Evolutionary conservation across 92 coral and sea anemone species (phyloP).

Genomic region (Phymanthus crucifer): DNA sequence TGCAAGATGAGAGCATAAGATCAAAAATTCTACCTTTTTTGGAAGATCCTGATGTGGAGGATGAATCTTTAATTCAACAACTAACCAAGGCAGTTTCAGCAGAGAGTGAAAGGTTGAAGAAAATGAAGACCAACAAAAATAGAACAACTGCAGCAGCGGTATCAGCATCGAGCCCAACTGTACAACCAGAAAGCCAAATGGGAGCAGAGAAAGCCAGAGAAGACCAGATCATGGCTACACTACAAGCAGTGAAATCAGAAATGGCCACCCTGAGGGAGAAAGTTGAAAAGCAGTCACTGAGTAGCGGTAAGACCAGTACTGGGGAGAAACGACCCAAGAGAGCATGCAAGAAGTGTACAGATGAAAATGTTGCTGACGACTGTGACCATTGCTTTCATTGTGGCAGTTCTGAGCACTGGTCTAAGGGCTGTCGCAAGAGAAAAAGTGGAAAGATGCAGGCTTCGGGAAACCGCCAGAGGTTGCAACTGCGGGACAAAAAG

Average conservation of each 20-base stretch:
- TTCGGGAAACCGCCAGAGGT: constrained; percentile 52
- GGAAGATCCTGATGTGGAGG: constrained; percentile 43
- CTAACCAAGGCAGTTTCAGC: constrained; percentile 58
- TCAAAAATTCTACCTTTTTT: constrained; percentile 54
- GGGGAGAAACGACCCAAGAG: constrained; percentile 17
- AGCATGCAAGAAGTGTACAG: constrained; percentile 39
- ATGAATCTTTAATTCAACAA: constrained; percentile 37
- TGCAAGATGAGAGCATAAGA: constrained; percentile 53
- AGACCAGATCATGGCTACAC: constrained; percentile 42
- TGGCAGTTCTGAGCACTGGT: constrained; percentile 51
- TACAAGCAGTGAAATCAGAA: constrained; percentile 40
- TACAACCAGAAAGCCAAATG: constrained; percentile 14
- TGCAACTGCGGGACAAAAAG: constrained; percentile 62
- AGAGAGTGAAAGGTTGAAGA: constrained; percentile 61
- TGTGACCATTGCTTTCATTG: constrained; percentile 53
- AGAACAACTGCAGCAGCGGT: constrained; percentile 31
- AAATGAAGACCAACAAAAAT: constrained; percentile 38
- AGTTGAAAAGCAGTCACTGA: constrained; percentile 20
- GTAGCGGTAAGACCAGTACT: constrained; percentile 1
- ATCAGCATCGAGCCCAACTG: constrained; percentile 16
- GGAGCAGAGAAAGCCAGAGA: constrained; percentile 18
- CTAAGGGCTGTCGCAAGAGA: constrained; percentile 45
- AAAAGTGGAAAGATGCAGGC: constrained; percentile 17
- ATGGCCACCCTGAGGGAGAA: constrained; percentile 42
- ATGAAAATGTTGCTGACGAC: constrained; percentile 29